Evolutionary conservation across 2,888 invertebrate genomes (phyloP).

Genomic region (Lepetodrilus schrolli): DNA sequence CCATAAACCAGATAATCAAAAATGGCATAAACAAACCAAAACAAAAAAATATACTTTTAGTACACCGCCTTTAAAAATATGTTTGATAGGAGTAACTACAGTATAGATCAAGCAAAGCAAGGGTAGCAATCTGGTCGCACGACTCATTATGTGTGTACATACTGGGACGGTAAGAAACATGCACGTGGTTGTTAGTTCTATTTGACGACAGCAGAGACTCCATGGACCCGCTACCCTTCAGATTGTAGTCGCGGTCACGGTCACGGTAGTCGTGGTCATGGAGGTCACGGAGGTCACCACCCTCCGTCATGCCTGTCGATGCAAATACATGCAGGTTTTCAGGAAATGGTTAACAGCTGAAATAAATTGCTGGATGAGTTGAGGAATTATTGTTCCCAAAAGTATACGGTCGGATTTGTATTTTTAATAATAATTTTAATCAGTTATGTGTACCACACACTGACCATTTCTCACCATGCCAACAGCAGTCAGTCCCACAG

Average conservation of each 20-base stretch:
- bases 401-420: no score
- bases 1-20: no score
- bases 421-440: no score
- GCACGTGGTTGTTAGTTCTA: slow-evolving; percentile 46
- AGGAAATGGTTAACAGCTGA: neutral
- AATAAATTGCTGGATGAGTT: no score
- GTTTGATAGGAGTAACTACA: neutral
- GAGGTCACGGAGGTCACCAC: neutral
- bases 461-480: no score
- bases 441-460: no score
- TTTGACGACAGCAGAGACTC: slow-evolving; percentile 47
- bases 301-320: neutral
- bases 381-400: no score
- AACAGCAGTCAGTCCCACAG: no score
- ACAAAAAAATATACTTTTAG: no score
- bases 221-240: slow-evolving; percentile 53
- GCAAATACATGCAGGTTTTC: neutral
- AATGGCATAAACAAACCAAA: no score
- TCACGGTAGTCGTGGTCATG: slow-evolving; percentile 26
- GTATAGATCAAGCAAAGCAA: neutral
- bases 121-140: neutral
- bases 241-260: slow-evolving; percentile 34
- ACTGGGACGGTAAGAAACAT: slow-evolving; percentile 30
- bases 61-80: no score
- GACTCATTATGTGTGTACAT: neutral